Evolutionary conservation across 2,797 vertebrate species (phyloP).

Genomic region (Channa striata): DNA sequence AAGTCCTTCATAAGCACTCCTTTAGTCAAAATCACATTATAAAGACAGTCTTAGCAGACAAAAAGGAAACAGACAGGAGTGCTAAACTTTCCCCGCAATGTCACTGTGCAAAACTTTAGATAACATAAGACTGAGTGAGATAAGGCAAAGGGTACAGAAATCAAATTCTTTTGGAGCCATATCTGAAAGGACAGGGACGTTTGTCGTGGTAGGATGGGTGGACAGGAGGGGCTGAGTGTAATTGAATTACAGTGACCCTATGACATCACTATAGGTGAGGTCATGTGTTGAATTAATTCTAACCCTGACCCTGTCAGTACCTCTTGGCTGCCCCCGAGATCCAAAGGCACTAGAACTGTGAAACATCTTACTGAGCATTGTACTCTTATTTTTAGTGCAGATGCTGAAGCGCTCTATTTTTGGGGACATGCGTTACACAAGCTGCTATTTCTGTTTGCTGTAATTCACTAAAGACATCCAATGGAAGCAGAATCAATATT

Average conservation of each 20-base stretch:
- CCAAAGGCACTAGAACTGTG: slow-evolving; percentile 50
- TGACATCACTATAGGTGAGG: slow-evolving; percentile 86
- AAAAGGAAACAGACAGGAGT: slow-evolving; percentile 29
- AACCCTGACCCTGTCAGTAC: slow-evolving; percentile 77
- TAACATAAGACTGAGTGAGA: slow-evolving; percentile 34
- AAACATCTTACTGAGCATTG: slow-evolving; percentile 61
- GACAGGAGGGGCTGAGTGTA: slow-evolving; percentile 71
- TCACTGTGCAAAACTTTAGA: slow-evolving; percentile 43
- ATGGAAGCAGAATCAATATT: slow-evolving; percentile 42
- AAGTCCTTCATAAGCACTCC: slow-evolving; percentile 24
- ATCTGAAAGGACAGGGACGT: slow-evolving; percentile 49
- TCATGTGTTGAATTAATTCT: slow-evolving; percentile 87
- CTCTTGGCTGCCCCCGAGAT: slow-evolving; percentile 53
- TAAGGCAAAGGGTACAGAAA: slow-evolving; percentile 59
- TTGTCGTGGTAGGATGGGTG: slow-evolving; percentile 28
- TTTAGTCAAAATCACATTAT: slow-evolving; percentile 39
- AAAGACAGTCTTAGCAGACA: slow-evolving; percentile 25
- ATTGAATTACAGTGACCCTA: slow-evolving; percentile 90
- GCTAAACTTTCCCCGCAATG: slow-evolving; percentile 45
- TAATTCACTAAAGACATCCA: slow-evolving; percentile 36
- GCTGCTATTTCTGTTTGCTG: slow-evolving; percentile 33
- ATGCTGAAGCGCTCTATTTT: slow-evolving; percentile 29
- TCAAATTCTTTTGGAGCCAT: slow-evolving; percentile 56
- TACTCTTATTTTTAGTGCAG: slow-evolving; percentile 46
- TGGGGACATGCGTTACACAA: slow-evolving; percentile 18